These are phyloP conservation scores for Ginglymostoma cirratum DNA, from an alignment of 2,113 vertebrate genomes.

Conservation along the genomic window DNA sequence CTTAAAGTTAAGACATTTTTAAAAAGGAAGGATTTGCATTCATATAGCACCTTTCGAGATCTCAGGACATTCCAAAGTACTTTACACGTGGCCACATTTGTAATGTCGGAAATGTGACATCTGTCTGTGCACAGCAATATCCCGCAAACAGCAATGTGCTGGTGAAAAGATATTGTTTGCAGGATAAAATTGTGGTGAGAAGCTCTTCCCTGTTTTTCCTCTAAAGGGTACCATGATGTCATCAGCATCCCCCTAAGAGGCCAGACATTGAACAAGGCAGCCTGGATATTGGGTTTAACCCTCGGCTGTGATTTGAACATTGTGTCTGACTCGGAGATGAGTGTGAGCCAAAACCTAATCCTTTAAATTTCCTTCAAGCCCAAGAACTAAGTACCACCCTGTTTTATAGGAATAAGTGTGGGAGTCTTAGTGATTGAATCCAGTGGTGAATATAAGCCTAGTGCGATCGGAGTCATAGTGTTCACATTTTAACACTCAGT, in stretches of 20 bases:
- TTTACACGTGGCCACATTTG: background rate
- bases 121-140: background rate
- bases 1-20: background rate
- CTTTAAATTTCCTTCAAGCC: background rate
- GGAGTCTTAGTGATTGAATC: background rate
- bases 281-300: background rate
- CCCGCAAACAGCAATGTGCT: background rate
- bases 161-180: background rate
- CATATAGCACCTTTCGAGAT: background rate
- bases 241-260: background rate
- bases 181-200: background rate
- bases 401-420: background rate
- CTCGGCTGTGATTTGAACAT: background rate
- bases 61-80: background rate
- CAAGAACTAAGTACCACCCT: background rate
- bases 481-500: background rate
- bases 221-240: background rate
- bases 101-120: background rate
- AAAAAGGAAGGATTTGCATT: background rate
- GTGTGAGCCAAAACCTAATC: background rate
- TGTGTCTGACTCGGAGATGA: background rate
- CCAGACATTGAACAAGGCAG: background rate
- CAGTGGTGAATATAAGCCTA: background rate
- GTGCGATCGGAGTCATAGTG: background rate
- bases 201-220: background rate